Percentiles rank a stretch among this genome's conserved stretches.
phyloP scores from a whole-genome alignment of 2,888 invertebrate genomes.

The Bugulina stolonifera region DNA sequence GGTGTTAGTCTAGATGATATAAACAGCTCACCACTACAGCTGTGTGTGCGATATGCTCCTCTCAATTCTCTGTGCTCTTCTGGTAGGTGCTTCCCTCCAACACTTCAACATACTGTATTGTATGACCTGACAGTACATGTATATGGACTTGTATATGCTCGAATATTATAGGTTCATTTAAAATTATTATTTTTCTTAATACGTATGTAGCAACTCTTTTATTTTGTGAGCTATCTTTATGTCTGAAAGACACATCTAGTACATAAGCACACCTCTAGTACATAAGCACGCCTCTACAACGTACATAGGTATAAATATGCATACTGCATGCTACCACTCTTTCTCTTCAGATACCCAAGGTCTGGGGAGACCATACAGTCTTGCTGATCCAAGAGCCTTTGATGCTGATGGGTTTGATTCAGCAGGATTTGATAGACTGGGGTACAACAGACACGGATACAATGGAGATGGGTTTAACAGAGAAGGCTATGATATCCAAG shows the following conservation, averaged over 20 bases:
- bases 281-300: no score
- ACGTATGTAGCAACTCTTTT: no score
- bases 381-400: slow-evolving; percentile 37
- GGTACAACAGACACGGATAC: slow-evolving; percentile 44
- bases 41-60: slow-evolving; percentile 45
- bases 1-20: slow-evolving; percentile 44
- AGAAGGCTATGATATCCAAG: slow-evolving; percentile 32
- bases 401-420: slow-evolving; percentile 42
- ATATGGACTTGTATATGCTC: no score
- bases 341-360: neutral
- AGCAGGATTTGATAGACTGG: slow-evolving; percentile 42
- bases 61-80: slow-evolving; percentile 29
- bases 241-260: no score
- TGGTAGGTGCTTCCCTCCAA: slow-evolving; percentile 3
- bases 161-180: no score
- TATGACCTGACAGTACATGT: no score
- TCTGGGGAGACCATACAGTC: slow-evolving; percentile 1
- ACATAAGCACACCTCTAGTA: no score
- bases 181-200: no score
- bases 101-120: no score
- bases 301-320: no score
- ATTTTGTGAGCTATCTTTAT: no score
- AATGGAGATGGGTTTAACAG: slow-evolving; percentile 46
- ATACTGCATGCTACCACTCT: no score
- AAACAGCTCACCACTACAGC: slow-evolving; percentile 38